A percentile compares a stretch with the other conserved stretches of the same genome.
These are phyloP conservation scores for Saccostrea echinata DNA, from an alignment of 1,140 invertebrate genomes.

Conservation along the genomic window DNA sequence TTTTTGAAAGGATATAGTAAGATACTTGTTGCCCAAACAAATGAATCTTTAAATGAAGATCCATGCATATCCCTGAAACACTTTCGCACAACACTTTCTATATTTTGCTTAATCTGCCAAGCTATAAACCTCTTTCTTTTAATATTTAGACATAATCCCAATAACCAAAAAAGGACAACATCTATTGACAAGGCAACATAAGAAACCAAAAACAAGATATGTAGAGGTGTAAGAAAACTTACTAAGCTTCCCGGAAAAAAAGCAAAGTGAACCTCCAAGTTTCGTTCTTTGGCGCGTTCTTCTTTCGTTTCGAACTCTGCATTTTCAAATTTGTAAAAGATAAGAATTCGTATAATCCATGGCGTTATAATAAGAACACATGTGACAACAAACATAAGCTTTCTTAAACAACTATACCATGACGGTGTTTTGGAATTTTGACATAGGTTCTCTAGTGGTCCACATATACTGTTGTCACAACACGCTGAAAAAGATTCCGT, in stretches of 20 bases:
- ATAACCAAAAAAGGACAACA: conserved; percentile 56
- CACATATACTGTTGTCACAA: conserved; percentile 50
- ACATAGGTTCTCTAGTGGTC: not conserved
- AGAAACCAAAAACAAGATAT: conserved; percentile 62
- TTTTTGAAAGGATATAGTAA: conserved; percentile 48
- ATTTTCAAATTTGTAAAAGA: conserved; percentile 62
- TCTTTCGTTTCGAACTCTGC: not conserved
- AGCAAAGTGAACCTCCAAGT: conserved; percentile 46
- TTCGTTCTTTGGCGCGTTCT: not conserved
- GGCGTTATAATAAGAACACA: conserved; percentile 54
- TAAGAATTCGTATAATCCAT: conserved; percentile 57
- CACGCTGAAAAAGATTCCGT: conserved; percentile 45
- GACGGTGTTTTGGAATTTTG: not conserved
- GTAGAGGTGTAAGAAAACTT: conserved; percentile 60
- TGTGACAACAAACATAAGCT: conserved; percentile 50
- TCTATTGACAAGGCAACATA: conserved; percentile 61
- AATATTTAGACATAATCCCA: conserved; percentile 22
- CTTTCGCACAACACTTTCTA: conserved; percentile 57
- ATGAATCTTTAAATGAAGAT: conserved; percentile 33
- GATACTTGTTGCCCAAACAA: not conserved
- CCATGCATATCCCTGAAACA: conserved; percentile 65
- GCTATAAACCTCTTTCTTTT: not conserved
- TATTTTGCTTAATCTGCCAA: conserved; percentile 45
- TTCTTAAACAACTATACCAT: conserved; percentile 55
- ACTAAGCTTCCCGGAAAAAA: conserved; percentile 55